Conservation (phyloP, 2,888 invertebrate genomes). For the Andricus curvator region DNA sequence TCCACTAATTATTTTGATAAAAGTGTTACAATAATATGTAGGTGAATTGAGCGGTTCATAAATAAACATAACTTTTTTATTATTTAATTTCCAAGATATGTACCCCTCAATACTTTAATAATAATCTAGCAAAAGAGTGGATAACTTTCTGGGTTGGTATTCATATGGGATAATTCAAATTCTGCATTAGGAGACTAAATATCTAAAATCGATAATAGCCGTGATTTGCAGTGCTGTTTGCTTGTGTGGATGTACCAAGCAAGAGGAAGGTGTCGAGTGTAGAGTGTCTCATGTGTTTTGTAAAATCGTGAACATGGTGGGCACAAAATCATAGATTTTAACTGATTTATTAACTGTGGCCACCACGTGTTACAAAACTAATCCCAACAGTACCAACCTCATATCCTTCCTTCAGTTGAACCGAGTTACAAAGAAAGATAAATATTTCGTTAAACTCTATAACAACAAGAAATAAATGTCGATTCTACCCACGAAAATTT, state of each 20-base stretch:
- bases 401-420: slow-evolving; percentile 81
- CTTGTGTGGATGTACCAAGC: slow-evolving; percentile 27
- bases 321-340: neutral
- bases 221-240: slow-evolving; percentile 4
- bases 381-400: slow-evolving; percentile 81
- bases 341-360: slow-evolving; percentile 13
- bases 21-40: neutral
- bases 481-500: neutral
- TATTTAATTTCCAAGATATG: neutral
- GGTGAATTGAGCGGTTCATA: neutral
- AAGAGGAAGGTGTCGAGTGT: slow-evolving; percentile 3
- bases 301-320: slow-evolving; percentile 37
- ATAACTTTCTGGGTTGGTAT: neutral
- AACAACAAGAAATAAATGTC: neutral
- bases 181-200: neutral
- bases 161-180: slow-evolving; percentile 1
- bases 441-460: slow-evolving; percentile 40
- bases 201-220: neutral
- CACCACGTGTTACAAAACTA: slow-evolving; percentile 58
- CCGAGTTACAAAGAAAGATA: slow-evolving; percentile 65
- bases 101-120: neutral
- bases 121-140: neutral
- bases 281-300: slow-evolving; percentile 42
- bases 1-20: slow-evolving; percentile 7
- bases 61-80: neutral